phyloP scores from a whole-genome alignment of 2,113 vertebrate species.

The Oncorhynchus nerka region DNA sequence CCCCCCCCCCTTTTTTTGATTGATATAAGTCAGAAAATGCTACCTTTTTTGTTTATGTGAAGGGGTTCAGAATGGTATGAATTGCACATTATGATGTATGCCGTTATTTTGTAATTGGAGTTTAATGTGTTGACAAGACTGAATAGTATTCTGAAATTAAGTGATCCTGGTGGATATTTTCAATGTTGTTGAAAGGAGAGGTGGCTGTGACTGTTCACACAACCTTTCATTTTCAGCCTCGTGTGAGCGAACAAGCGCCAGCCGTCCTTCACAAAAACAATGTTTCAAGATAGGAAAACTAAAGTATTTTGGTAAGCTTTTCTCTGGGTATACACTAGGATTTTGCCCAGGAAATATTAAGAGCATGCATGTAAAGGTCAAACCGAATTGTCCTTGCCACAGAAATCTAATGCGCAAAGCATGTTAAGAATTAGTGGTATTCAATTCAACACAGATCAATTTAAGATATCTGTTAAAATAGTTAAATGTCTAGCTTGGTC shows the following conservation, averaged over 20 bases:
- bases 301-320: background rate
- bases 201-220: constrained; percentile 25
- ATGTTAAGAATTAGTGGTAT: constrained; percentile 63
- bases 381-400: constrained; percentile 30
- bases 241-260: background rate
- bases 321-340: constrained; percentile 26
- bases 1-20: background rate
- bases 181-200: background rate
- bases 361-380: constrained; percentile 39
- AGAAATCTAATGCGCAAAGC: constrained; percentile 43
- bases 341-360: constrained; percentile 36
- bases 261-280: background rate
- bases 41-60: background rate
- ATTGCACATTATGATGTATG: background rate
- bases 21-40: background rate
- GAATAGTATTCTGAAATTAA: constrained; percentile 6
- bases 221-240: background rate
- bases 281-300: background rate
- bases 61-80: background rate
- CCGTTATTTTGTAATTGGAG: background rate
- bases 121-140: constrained; percentile 12
- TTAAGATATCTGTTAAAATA: constrained; percentile 53
- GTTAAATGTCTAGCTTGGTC: constrained; percentile 47
- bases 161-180: background rate
- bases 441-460: constrained; percentile 42